Percentiles rank a stretch among this genome's conserved stretches.
phyloP scores from a whole-genome alignment of 2,113 vertebrate species.

The Fregata magnificens region DNA sequence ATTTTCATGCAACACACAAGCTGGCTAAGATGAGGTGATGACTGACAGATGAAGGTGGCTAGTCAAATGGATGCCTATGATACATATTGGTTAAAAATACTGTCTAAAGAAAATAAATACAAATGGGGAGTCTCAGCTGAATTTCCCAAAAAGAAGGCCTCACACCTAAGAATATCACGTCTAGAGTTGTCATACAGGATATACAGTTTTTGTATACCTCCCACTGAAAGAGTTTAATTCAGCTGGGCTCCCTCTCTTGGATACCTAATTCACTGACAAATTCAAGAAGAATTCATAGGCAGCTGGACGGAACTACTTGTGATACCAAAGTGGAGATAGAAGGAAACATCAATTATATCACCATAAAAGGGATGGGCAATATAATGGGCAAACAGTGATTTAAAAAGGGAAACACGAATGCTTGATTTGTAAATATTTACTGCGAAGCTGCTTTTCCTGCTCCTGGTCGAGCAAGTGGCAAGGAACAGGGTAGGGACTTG shows the following conservation, averaged over 20 bases:
- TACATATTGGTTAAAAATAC: not conserved
- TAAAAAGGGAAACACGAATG: not conserved
- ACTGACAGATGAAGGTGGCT: not conserved
- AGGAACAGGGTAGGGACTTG: not conserved
- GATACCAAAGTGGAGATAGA: not conserved
- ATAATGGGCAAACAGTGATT: not conserved
- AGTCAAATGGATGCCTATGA: not conserved
- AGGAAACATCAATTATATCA: not conserved
- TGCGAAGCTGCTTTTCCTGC: not conserved
- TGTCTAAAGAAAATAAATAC: not conserved
- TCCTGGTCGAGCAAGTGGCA: not conserved
- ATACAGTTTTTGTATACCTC: not conserved
- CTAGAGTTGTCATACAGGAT: not conserved
- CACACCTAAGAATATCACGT: not conserved
- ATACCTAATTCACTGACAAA: not conserved
- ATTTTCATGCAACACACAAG: not conserved
- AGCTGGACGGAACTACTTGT: not conserved
- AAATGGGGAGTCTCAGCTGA: not conserved
- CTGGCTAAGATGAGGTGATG: not conserved
- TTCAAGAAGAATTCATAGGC: not conserved
- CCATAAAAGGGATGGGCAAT: not conserved
- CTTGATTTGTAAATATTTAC: not conserved
- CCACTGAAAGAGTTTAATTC: not conserved
- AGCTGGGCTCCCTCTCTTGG: not conserved
- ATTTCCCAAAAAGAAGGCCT: not conserved